A percentile compares a stretch with the other conserved stretches of the same genome.
phyloP scores from a whole-genome alignment of 2,888 invertebrate genomes.

The Orthosia incerta region DNA sequence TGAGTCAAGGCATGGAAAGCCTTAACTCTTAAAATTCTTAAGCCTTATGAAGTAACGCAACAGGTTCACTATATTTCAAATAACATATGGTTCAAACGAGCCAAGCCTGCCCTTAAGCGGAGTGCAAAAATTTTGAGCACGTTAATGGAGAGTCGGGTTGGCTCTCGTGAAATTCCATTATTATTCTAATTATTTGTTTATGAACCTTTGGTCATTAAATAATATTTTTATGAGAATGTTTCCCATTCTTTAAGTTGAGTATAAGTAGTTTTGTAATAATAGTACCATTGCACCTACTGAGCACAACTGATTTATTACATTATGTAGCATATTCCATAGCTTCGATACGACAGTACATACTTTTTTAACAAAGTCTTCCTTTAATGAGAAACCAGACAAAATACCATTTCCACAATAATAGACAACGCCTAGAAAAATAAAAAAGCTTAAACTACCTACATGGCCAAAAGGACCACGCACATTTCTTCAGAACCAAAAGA shows the following conservation, averaged over 20 bases:
- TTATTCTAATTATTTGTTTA: slow-evolving; percentile 40
- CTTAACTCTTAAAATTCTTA: background rate
- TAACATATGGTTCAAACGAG: slow-evolving; percentile 1
- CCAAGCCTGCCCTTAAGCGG: slow-evolving; percentile 35
- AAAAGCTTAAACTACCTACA: background rate
- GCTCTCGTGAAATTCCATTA: slow-evolving; percentile 25
- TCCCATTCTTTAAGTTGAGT: background rate
- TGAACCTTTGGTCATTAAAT: slow-evolving; percentile 1
- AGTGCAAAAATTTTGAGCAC: slow-evolving; percentile 68
- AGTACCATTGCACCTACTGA: background rate
- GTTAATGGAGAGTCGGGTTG: slow-evolving; percentile 61
- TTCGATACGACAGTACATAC: background rate
- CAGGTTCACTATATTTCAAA: slow-evolving; percentile 5
- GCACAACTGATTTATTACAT: background rate
- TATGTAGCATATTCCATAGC: background rate
- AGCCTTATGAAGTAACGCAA: slow-evolving; percentile 8
- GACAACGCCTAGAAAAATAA: background rate
- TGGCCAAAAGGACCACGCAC: slow-evolving; percentile 30
- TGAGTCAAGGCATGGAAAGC: background rate
- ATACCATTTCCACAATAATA: background rate
- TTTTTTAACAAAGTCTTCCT: background rate
- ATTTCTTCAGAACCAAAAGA: slow-evolving; percentile 55
- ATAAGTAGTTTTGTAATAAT: background rate
- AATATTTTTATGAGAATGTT: slow-evolving; percentile 11
- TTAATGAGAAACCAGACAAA: background rate